Percentiles rank a stretch among this genome's conserved stretches.
These are phyloP conservation scores for Balearica regulorum DNA, from an alignment of 2,797 vertebrate species.

Conservation along the genomic window DNA sequence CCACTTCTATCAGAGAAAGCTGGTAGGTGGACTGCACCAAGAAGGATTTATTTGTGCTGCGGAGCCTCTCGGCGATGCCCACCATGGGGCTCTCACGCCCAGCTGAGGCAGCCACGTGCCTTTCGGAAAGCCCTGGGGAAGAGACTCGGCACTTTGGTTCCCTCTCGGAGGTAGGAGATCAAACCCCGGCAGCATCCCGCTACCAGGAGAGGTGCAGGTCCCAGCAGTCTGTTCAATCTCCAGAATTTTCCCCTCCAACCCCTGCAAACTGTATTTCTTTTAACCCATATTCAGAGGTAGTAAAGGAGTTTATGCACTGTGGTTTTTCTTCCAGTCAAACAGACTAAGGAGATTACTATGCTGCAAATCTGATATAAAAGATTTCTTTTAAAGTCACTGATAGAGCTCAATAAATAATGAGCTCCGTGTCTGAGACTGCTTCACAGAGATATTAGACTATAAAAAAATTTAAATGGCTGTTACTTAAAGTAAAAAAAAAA, in stretches of 20 bases:
- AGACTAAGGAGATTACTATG: background rate
- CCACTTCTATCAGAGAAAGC: background rate
- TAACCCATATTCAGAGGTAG: background rate
- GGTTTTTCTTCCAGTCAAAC: background rate
- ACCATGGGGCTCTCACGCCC: background rate
- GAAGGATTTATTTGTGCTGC: background rate
- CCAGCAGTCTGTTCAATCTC: background rate
- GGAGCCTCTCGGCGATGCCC: background rate
- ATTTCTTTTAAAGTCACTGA: conserved; percentile 26
- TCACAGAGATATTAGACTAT: background rate
- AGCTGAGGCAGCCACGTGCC: too few relatives aligned
- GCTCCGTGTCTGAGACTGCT: background rate
- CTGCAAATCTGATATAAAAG: conserved; percentile 12
- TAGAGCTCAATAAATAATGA: background rate
- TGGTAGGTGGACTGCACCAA: background rate
- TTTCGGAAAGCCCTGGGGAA: background rate
- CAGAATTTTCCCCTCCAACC: background rate
- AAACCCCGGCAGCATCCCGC: background rate
- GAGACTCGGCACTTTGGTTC: background rate
- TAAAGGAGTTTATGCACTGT: background rate
- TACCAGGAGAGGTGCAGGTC: rapidly evolving
- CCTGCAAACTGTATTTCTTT: background rate
- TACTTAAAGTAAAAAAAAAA: background rate
- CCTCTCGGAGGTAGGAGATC: background rate
- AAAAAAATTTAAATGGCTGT: background rate